Evolutionary conservation across 2,888 invertebrate genomes (phyloP).

Genomic region (Tetragonisca angustula): DNA sequence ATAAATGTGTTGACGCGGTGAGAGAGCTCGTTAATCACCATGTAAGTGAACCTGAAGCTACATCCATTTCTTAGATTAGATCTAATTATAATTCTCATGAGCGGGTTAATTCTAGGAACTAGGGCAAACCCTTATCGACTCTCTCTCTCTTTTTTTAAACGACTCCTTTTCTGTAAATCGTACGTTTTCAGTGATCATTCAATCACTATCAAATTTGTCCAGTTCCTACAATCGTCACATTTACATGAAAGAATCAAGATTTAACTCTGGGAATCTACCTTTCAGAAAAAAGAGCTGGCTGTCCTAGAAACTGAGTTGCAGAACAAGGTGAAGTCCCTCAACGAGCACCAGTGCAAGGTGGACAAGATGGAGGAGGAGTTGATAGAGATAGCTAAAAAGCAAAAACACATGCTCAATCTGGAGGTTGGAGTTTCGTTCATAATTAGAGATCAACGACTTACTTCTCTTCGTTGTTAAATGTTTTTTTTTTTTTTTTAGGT

Average conservation of each 20-base stretch:
- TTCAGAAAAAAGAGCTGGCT: constrained; percentile 89
- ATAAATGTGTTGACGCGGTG: constrained; percentile 87
- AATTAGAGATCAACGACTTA: background rate
- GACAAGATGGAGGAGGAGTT: constrained; percentile 90
- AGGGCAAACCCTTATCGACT: background rate
- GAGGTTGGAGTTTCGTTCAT: constrained; percentile 71
- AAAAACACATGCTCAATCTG: constrained; percentile 81
- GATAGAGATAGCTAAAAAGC: constrained; percentile 88
- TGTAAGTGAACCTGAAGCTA: constrained; percentile 85
- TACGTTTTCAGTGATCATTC: background rate
- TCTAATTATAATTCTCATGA: constrained; percentile 13
- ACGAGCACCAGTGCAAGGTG: constrained; percentile 88
- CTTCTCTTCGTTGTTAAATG: background rate
- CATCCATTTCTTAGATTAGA: background rate
- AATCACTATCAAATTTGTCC: background rate
- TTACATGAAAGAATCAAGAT: background rate
- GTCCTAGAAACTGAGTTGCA: constrained; percentile 89
- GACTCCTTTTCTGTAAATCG: background rate
- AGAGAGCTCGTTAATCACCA: constrained; percentile 90
- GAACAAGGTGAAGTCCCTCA: constrained; percentile 87
- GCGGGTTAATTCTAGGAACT: background rate
- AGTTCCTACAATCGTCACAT: background rate
- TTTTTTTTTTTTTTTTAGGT: constrained; percentile 61
- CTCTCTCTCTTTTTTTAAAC: background rate
- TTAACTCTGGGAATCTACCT: background rate